These are phyloP conservation scores for Cerceris rybyensis DNA, from an alignment of 2,888 invertebrate genomes.

Conservation along the genomic window DNA sequence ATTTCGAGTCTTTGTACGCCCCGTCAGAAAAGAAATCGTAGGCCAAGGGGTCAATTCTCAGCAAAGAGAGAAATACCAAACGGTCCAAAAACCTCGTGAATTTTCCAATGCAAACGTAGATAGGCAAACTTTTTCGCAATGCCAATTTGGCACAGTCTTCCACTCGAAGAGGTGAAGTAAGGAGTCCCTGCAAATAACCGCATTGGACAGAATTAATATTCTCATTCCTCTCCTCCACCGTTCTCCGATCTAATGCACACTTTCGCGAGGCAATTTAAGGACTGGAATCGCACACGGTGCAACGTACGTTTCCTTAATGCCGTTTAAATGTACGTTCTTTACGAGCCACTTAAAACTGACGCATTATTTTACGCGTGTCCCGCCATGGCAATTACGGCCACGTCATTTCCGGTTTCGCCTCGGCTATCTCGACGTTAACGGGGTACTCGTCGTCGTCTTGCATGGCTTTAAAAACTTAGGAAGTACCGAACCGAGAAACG, in stretches of 20 bases:
- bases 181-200: background rate
- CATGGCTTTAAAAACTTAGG: too few relatives aligned
- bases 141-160: too few relatives aligned
- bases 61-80: too few relatives aligned
- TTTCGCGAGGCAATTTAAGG: slow-evolving; percentile 30
- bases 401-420: slow-evolving; percentile 36
- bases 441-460: background rate
- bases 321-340: slow-evolving; percentile 43
- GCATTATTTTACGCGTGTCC: slow-evolving; percentile 41
- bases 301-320: slow-evolving; percentile 41
- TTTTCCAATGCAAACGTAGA: too few relatives aligned
- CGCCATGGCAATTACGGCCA: slow-evolving; percentile 20
- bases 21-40: too few relatives aligned
- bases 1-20: too few relatives aligned
- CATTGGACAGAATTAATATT: background rate
- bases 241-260: background rate
- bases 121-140: too few relatives aligned
- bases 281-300: slow-evolving; percentile 23
- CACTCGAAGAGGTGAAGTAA: too few relatives aligned
- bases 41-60: too few relatives aligned
- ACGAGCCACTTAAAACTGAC: slow-evolving; percentile 7
- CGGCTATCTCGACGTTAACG: slow-evolving; percentile 16
- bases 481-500: too few relatives aligned
- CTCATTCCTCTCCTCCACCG: background rate
- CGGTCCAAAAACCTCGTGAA: too few relatives aligned